Evolutionary conservation across 2,113 vertebrate genomes (phyloP).

Genomic region (Emydocephalus ijimae): DNA sequence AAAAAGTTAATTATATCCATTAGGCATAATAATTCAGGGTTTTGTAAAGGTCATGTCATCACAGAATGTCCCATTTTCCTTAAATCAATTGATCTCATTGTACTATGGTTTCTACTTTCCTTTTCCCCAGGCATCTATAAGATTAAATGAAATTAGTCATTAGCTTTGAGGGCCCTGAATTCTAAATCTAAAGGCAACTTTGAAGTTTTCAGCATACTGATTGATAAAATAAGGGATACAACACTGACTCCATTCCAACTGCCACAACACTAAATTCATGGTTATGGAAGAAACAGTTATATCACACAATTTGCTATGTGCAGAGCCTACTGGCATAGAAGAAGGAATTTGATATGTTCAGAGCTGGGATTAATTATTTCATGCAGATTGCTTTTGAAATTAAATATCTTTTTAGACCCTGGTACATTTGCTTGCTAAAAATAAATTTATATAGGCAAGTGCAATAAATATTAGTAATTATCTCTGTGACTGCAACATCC

Average conservation of each 20-base stretch:
- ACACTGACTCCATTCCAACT: not conserved
- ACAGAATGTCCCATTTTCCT: constrained; percentile 49
- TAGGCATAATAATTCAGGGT: constrained; percentile 18
- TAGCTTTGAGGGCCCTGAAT: not conserved
- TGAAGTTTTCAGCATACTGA: not conserved
- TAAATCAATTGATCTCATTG: constrained; percentile 44
- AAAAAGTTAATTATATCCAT: constrained; percentile 40
- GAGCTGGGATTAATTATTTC: not conserved
- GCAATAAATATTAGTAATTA: not conserved
- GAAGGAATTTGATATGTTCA: not conserved
- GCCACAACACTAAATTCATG: not conserved
- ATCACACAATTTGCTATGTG: not conserved
- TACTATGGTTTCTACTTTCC: constrained; percentile 38
- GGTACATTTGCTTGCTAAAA: not conserved
- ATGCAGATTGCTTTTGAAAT: not conserved
- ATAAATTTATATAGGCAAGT: not conserved
- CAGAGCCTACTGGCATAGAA: not conserved
- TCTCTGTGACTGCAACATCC: not conserved
- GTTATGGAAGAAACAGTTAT: not conserved
- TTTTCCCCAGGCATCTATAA: constrained; percentile 23
- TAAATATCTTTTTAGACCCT: not conserved
- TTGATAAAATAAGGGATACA: constrained; percentile 26
- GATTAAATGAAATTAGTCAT: constrained; percentile 12
- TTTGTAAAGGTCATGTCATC: constrained; percentile 35
- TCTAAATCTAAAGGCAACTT: constrained; percentile 16